Base-by-base conservation (phyloP, 2,888 invertebrate species). In the Andrena marginata region DNA sequence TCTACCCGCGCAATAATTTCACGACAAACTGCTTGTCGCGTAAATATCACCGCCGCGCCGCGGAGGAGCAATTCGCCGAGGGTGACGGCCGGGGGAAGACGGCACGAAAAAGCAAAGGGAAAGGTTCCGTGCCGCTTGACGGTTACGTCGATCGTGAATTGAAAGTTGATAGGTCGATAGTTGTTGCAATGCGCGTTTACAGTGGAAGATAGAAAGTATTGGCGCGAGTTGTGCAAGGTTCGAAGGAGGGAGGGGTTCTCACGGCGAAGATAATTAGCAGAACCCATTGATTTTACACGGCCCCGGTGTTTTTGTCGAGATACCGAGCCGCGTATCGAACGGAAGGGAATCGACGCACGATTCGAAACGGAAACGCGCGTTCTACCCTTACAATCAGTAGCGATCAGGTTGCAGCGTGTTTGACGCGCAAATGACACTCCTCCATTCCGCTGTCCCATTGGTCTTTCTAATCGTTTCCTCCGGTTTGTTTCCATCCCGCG, bases 1-100 rank as follows among this genome's bases (percentile, higher is more conserved):
- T 76, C 75, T 77, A 77, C 84, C 63, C 77, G 76, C 72, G 86
- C 90, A 88, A 90, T 91, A 91, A 92, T 92, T 92, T 92, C 91
- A 89, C 90, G 91, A 90, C 90, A 92, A 91, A 90, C 87, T 89
- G 85, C 82, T 75, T 81, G 84, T 77, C 85, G 77, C 87, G 88
- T 89, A 90, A 91, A 89, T 89, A 89, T 88, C 51, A 33, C 29
- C 2, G 42, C 10, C 48, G 1, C 23, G 42, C 63, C 23, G 63
- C 23, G 23, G 35, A 42, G 63, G 63, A 64, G 42, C 33, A 64
- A 42, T 23, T 33, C 63, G 63, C 13, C 13, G 35, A 63, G 42
- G 42, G 42, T 42, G 42, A 42, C 5, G 42, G 42, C 42, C 42
- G 16, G 42, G 13, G 4, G 42, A 16, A 42, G 26, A 59, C 59